Conservation (phyloP, 2,797 vertebrate species). For the Myoxocephalus aenaeus region DNA sequence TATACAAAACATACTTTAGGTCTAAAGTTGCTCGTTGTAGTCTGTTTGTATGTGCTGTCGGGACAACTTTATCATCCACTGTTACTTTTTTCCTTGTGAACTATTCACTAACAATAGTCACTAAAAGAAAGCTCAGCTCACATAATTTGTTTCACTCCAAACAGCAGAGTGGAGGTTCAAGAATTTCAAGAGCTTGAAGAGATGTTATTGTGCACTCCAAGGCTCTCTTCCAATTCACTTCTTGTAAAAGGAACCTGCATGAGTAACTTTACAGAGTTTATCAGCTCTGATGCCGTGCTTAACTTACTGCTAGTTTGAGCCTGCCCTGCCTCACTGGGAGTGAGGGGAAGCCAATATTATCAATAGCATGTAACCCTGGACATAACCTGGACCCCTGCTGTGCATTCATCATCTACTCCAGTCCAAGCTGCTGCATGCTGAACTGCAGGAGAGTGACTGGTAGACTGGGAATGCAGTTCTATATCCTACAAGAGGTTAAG, state of each 20-base stretch:
- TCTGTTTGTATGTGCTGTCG: background rate
- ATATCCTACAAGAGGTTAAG: background rate
- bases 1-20: no score
- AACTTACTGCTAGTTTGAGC: slow-evolving; percentile 69
- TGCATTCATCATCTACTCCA: slow-evolving; percentile 5
- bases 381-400: slow-evolving; percentile 39
- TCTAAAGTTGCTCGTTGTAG: background rate
- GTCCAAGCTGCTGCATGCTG: slow-evolving; percentile 17
- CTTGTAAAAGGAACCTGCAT: slow-evolving; percentile 33
- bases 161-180: background rate
- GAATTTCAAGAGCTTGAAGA: slow-evolving; percentile 7
- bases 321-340: slow-evolving; percentile 26
- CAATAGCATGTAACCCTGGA: slow-evolving; percentile 60
- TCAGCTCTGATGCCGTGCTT: slow-evolving; percentile 53
- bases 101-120: background rate
- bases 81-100: background rate
- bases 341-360: slow-evolving; percentile 68
- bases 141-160: background rate
- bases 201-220: slow-evolving; percentile 1
- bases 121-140: background rate
- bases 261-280: slow-evolving; percentile 63
- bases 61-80: background rate
- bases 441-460: slow-evolving; percentile 12
- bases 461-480: background rate
- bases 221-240: background rate